Evolutionary conservation across 2,113 vertebrate species (phyloP).

Genomic region (Paramisgurnus dabryanus): DNA sequence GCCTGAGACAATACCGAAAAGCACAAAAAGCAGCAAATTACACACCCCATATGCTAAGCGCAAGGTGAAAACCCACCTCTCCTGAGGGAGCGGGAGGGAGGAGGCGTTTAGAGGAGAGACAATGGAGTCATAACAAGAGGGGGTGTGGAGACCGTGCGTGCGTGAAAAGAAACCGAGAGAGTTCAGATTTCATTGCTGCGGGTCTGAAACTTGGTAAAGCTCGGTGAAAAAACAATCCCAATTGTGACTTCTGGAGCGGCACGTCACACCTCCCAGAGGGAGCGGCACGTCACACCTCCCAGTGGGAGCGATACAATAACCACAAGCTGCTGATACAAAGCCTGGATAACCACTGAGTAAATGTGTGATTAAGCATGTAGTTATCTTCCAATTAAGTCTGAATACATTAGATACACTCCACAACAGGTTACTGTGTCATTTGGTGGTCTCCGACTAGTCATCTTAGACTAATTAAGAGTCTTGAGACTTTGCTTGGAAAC

Average conservation of each 20-base stretch:
- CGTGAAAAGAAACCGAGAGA: slow-evolving; percentile 17
- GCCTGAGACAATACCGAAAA: slow-evolving; percentile 39
- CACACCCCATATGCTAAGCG: slow-evolving; percentile 44
- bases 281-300: slow-evolving; percentile 48
- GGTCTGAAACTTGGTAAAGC: slow-evolving; percentile 39
- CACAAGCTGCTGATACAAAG: slow-evolving; percentile 39
- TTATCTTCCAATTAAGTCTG: slow-evolving; percentile 37
- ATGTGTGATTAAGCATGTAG: slow-evolving; percentile 49
- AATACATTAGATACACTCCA: slow-evolving; percentile 31
- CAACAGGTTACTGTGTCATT: slow-evolving; percentile 36
- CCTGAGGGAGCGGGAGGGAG: slow-evolving; percentile 43
- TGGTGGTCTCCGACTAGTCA: slow-evolving; percentile 19
- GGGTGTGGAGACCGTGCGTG: slow-evolving; percentile 18
- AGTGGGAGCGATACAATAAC: slow-evolving; percentile 50
- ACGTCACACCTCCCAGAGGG: slow-evolving; percentile 44
- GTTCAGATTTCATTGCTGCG: slow-evolving; percentile 33
- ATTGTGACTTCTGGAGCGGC: slow-evolving; percentile 13
- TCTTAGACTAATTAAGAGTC: slow-evolving; percentile 19
- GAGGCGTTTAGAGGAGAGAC: slow-evolving; percentile 45
- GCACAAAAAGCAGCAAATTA: slow-evolving; percentile 49
- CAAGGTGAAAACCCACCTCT: slow-evolving; percentile 51
- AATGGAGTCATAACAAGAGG: slow-evolving; percentile 49
- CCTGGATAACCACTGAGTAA: slow-evolving; percentile 30
- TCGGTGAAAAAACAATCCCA: slow-evolving; percentile 23
- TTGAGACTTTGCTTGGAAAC: neutral